Evolutionary conservation across 2,888 invertebrate genomes (phyloP), one percentile per base, ranked within the genome.

Genomic region (Melanchra persicariae): DNA sequence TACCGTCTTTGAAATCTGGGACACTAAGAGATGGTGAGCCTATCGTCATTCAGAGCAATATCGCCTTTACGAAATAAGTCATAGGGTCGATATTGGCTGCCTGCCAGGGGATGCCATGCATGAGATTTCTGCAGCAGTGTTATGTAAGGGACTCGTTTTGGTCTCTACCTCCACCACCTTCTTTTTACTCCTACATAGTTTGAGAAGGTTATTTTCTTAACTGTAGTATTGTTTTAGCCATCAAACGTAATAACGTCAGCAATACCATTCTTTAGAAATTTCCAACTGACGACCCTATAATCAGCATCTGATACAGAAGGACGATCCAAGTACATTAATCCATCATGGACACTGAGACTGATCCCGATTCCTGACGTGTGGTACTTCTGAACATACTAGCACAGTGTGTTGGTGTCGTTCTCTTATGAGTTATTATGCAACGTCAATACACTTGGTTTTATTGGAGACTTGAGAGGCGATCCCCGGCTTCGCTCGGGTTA

Each of bases 391-490:
- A 24, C 17, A 22, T 52, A 34, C 17, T 4, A 22, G 12, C n/a
- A 3, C 9, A 15, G 55, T 49, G 37, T 45, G 19, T 51, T 49
- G 2, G 26, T 40, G 60, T 64, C 60, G 37, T 45, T 49, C 47
- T 63, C 43, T 57, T 65, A 34, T 22, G 57, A 74, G 71, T 74
- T 81, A 72, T 81, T 74, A 77, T 67, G 74, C 70, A 80, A 71
- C 72, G 76, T 70, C 72, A 70, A 81, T 76, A 79, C 65, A 72
- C 67, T 81, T 61, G 66, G 67, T 81, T 81, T 81, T 79, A 81
- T 76, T 57, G 66, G 47, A 59, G n/a, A n/a, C n/a, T n/a, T n/a
- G n/a, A n/a, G 55, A 47, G 49, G 40, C 71, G 30, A 47, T 52
- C 58, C 49, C 49, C 55, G 37, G 59, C 47, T 68, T 22, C 59